These are phyloP conservation scores for Calidris pugnax DNA, from an alignment of 2,113 vertebrate genomes.

Conservation along the genomic window DNA sequence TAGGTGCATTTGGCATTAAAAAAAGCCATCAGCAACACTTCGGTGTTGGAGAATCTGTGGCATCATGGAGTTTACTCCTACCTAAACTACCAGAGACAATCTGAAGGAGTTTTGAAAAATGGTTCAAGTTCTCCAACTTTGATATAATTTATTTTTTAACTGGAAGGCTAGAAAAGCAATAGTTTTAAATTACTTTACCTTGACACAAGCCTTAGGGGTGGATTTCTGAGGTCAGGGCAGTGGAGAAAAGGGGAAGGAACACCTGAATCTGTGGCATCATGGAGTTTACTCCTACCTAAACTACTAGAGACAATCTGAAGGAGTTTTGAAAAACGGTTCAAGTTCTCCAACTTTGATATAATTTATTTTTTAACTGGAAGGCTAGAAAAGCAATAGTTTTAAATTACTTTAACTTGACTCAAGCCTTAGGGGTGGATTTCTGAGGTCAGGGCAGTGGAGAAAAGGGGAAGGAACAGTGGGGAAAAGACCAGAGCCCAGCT, in stretches of 20 bases:
- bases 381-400: background rate
- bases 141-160: background rate
- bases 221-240: background rate
- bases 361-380: background rate
- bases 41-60: background rate
- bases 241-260: background rate
- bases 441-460: background rate
- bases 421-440: background rate
- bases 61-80: background rate
- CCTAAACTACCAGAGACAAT: background rate
- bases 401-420: background rate
- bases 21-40: background rate
- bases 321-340: background rate
- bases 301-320: background rate
- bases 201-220: background rate
- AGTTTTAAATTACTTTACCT: background rate
- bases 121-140: background rate
- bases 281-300: background rate
- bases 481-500: background rate
- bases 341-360: background rate
- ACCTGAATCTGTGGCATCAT: background rate
- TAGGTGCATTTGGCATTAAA: background rate
- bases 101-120: background rate
- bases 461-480: background rate
- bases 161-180: background rate